A percentile compares a stretch with the other conserved stretches of the same genome.
Evolutionary conservation across 2,113 vertebrate genomes (phyloP).

Genomic region (Microcebus jonahi): DNA sequence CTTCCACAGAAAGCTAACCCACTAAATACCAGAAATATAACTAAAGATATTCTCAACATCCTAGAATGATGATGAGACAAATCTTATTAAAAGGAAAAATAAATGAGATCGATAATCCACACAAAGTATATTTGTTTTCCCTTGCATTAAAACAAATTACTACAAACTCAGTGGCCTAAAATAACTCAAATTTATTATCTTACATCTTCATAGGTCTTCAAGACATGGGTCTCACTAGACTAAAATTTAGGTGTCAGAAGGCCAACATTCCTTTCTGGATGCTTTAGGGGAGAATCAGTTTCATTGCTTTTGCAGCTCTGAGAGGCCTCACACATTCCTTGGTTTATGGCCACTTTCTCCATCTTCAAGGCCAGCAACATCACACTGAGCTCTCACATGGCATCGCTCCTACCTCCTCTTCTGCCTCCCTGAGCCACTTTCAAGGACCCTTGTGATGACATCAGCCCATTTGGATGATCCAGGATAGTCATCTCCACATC

Average conservation of each 20-base stretch:
- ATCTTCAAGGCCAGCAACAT: not conserved
- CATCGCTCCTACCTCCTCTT: not conserved
- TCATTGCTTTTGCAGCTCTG: not conserved
- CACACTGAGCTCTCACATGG: not conserved
- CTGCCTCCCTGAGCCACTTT: not conserved
- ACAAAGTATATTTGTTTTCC: not conserved
- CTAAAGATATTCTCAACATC: not conserved
- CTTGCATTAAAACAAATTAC: not conserved
- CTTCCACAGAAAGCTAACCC: not conserved
- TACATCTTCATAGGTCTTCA: not conserved
- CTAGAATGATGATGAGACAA: not conserved
- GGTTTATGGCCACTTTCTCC: not conserved
- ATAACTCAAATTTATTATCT: not conserved
- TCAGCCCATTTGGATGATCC: not conserved
- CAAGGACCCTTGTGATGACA: not conserved
- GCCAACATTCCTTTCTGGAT: not conserved
- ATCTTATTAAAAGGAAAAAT: not conserved
- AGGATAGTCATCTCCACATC: not conserved
- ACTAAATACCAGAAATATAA: not conserved
- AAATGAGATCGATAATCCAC: not conserved
- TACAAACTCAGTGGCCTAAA: not conserved
- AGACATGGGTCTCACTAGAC: not conserved
- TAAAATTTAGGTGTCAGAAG: not conserved
- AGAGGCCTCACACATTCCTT: not conserved
- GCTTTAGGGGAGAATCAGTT: not conserved